Conservation (phyloP, 2,888 invertebrate species). For the Drosophila longiperda region DNA sequence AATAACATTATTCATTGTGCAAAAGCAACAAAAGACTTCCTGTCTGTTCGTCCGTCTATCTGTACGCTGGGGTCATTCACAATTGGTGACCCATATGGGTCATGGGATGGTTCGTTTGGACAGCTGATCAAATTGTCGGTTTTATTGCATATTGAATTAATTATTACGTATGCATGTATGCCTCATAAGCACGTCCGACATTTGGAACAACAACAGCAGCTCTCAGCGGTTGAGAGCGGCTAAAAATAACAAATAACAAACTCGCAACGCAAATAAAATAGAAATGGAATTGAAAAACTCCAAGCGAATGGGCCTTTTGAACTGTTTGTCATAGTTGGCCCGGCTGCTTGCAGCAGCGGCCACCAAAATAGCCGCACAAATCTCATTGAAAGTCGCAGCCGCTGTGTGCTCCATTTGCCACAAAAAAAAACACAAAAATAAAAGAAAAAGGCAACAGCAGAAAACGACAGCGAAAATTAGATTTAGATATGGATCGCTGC, state of each 20-base stretch:
- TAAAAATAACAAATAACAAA: slow-evolving; percentile 52
- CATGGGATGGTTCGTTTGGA: slow-evolving; percentile 2
- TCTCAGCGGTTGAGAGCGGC: slow-evolving; percentile 18
- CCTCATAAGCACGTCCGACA: slow-evolving; percentile 50
- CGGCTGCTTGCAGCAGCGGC: slow-evolving; percentile 52
- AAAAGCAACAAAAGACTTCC: slow-evolving; percentile 72
- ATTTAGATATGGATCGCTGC: not conserved
- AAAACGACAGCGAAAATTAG: slow-evolving; percentile 24
- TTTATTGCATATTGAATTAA: slow-evolving; percentile 75
- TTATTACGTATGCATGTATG: slow-evolving; percentile 59
- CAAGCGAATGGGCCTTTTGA: slow-evolving; percentile 67
- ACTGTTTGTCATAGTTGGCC: slow-evolving; percentile 70
- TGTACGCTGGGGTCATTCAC: slow-evolving; percentile 51
- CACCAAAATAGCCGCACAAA: slow-evolving; percentile 78
- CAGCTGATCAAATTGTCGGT: slow-evolving; percentile 59
- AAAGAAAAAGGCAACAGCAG: slow-evolving; percentile 8
- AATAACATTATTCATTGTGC: slow-evolving; percentile 13
- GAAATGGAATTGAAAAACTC: slow-evolving; percentile 46
- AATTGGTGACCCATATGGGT: slow-evolving; percentile 76
- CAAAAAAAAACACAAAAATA: slow-evolving; percentile 1
- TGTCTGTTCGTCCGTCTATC: slow-evolving; percentile 44
- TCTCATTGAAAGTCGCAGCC: slow-evolving; percentile 70
- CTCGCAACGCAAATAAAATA: slow-evolving; percentile 33
- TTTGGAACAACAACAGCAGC: slow-evolving; percentile 33
- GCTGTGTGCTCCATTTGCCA: slow-evolving; percentile 70